These are phyloP conservation scores for Bucco capensis DNA, from an alignment of 2,113 vertebrate species.

Conservation along the genomic window DNA sequence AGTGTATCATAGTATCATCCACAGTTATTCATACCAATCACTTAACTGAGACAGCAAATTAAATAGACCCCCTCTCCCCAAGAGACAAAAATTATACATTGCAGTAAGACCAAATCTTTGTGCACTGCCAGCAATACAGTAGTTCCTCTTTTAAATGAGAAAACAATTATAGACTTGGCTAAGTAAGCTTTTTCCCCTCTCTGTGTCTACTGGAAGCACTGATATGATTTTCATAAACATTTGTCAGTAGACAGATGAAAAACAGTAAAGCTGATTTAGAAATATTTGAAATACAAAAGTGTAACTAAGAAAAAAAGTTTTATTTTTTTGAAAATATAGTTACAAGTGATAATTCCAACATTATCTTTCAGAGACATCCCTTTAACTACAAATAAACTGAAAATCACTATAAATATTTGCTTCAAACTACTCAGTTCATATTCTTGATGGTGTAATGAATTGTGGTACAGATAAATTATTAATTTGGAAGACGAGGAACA, in stretches of 20 bases:
- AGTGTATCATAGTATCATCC: background rate
- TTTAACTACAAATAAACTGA: background rate
- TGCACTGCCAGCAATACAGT: background rate
- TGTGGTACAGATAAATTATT: background rate
- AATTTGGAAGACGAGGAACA: background rate
- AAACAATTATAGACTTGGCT: conserved; percentile 14
- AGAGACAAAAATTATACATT: background rate
- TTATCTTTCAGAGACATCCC: background rate
- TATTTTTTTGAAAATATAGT: background rate
- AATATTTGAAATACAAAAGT: background rate
- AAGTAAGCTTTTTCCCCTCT: background rate
- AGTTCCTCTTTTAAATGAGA: background rate
- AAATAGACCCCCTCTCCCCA: background rate
- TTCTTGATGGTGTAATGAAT: background rate
- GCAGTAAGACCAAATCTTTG: background rate
- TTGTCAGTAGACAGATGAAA: background rate
- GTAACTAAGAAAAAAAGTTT: background rate
- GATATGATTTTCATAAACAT: background rate
- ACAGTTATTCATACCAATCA: background rate
- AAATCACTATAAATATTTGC: background rate
- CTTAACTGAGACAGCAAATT: conserved; percentile 23
- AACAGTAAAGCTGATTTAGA: background rate
- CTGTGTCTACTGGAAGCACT: background rate
- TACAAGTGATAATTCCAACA: background rate
- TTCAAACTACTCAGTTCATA: background rate